Percentiles rank a stretch among this genome's conserved stretches.
These are phyloP conservation scores for Orchestes rusci DNA, from an alignment of 2,888 invertebrate species.

Conservation along the genomic window DNA sequence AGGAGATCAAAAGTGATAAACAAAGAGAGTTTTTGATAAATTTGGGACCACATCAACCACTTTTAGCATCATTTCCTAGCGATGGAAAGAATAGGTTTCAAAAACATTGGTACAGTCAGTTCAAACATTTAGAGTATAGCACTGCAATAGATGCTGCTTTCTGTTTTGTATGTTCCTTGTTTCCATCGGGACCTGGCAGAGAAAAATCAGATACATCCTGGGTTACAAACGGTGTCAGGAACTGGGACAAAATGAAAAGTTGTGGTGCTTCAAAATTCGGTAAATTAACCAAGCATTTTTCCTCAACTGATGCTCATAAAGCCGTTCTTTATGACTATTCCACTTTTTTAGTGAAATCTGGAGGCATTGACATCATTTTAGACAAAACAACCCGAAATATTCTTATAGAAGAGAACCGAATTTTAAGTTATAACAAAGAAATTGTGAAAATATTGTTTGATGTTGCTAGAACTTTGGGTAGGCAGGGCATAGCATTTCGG, in stretches of 20 bases:
- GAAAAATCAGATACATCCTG: slow-evolving; percentile 4
- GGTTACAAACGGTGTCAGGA: slow-evolving; percentile 4
- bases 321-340: slow-evolving; percentile 5
- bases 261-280: slow-evolving; percentile 2
- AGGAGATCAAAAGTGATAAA: too few relatives aligned
- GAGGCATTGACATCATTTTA: background rate
- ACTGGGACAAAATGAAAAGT: slow-evolving; percentile 11
- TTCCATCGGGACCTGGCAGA: too few relatives aligned
- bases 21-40: too few relatives aligned
- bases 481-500: slow-evolving; percentile 4
- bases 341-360: background rate
- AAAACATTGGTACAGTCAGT: too few relatives aligned
- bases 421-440: slow-evolving; percentile 1
- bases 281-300: slow-evolving; percentile 6
- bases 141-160: too few relatives aligned
- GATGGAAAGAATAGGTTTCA: too few relatives aligned
- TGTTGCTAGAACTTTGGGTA: slow-evolving; percentile 3
- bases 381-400: background rate
- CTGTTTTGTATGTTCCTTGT: too few relatives aligned
- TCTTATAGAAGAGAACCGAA: background rate
- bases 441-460: slow-evolving; percentile 9
- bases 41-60: too few relatives aligned
- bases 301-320: background rate
- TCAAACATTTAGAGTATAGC: too few relatives aligned
- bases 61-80: too few relatives aligned